Conservation (phyloP, 1,140 invertebrate species). For the Batillaria attramentaria region DNA sequence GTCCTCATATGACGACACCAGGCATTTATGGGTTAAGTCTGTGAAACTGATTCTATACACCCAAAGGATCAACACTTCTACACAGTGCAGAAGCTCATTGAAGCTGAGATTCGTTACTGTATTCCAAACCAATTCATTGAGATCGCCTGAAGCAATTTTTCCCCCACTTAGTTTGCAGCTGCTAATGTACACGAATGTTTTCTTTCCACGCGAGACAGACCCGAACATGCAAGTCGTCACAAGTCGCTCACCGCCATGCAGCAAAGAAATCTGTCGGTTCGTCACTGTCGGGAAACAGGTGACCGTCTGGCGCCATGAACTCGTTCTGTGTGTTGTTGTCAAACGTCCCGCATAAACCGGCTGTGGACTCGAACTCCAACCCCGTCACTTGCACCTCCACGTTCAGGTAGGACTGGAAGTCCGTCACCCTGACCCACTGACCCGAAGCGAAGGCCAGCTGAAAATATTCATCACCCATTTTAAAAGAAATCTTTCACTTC, state of each 20-base stretch:
- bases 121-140: too few species aligned
- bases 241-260: constrained; percentile 50
- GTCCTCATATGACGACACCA: too few species aligned
- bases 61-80: too few species aligned
- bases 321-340: constrained; percentile 42
- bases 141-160: too few species aligned
- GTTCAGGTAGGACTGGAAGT: constrained; percentile 34
- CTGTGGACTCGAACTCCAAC: constrained; percentile 39
- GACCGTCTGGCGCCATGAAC: constrained; percentile 33
- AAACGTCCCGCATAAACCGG: constrained; percentile 51
- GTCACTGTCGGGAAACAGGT: constrained; percentile 9
- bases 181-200: too few species aligned
- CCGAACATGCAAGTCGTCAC: too few species aligned
- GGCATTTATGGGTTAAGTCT: too few species aligned
- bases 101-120: too few species aligned
- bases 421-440: constrained; percentile 40
- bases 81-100: too few species aligned
- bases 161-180: too few species aligned
- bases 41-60: too few species aligned
- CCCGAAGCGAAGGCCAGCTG: constrained; percentile 53
- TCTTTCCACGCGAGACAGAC: too few species aligned
- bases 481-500: background rate
- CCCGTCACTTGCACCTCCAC: constrained; percentile 44
- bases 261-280: constrained; percentile 40
- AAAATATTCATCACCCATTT: background rate